Evolutionary conservation across 2,797 vertebrate species (phyloP), one percentile per base, ranked within the genome.

Genomic region (Coilia nasus): DNA sequence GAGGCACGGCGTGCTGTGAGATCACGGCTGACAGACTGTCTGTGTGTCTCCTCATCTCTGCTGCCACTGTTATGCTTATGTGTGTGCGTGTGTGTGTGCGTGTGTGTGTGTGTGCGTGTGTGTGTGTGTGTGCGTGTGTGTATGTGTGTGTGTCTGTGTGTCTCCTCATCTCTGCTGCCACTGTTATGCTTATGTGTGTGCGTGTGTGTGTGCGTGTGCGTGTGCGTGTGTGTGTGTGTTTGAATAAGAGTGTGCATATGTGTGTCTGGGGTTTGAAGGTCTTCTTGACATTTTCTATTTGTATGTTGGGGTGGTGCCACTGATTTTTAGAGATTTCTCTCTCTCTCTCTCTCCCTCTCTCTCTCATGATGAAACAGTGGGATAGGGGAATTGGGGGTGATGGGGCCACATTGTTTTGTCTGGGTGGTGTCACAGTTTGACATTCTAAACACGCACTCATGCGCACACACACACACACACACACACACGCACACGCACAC

Each of bases 401-500:
- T 75, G 28, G 31, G 64, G 67, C 67, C 67, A 75, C 28, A 35
- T 75, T 75, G 67, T 75, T 75, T 28, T 75, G 67, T 75, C 67
- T 75, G 67, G 67, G 3, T 75, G 67, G 28, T 75, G 67, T 75
- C 67, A 31, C 67, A 75, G 67, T 17, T 75, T 35, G 31, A 75
- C 62, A 64, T 28, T 2, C 0, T 47, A 83, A 57, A 83, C 82
- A 83, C 56, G 62, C 59, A 83, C 59, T 64, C 82, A 83, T 28
- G 64, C 82, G 41, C 81, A 80, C 56, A 62, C 46, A 82, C 82
- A 83, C 59, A 83, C 82, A 62, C 82, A 67, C 59, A 46, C 82
- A 83, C 50, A 54, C 50, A 54, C 50, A 47, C 46, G 10, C 46
- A 83, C 5, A 10, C 14, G 35, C 46, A 83, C 57, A 44, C 14